Base-by-base conservation (phyloP, 2,888 invertebrate genomes). In the Acanthosepion lycidas region DNA sequence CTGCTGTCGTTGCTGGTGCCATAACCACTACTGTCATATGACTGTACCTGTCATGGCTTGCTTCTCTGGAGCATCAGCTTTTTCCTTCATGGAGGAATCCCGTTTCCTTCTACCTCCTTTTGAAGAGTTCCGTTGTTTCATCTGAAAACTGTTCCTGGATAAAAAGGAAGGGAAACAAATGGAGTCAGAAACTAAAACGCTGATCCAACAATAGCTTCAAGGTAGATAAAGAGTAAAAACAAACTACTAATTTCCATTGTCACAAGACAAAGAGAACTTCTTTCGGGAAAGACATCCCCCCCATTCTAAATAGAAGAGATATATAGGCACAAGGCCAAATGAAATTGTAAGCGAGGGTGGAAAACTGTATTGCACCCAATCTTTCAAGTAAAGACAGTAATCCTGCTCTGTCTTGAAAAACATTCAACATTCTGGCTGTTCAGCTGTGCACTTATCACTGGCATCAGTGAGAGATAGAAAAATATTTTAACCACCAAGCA, bases 71-170 rank as follows among this genome's bases (percentile, higher is more conserved):
- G 78, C 78, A 33, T 78, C 78, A 33, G 78, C 78, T 15, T 78
- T 78, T 33, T 78, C 78, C 18, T n/a, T 78, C 78, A 78, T 12
- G 33, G 78, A 78, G 78, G 78, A 78, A 78, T 78, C 78, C n/a
- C 78, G n/a, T 78, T 78, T 78, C 78, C 78, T 78, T 78, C 78
- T n/a, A 15, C 78, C 78, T 78, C 78, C 78, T 78, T 78, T 78
- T 18, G 78, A 78, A 78, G 78, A 78, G 18, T 15, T n/a, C n/a
- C 78, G 78, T n/a, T n/a, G n/a, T 33, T 78, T 78, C 78, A 78
- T 78, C n/a, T 78, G 78, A 78, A 78, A 78, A 78, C 78, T 78
- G 78, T 78, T 78, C 78, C 78, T 78, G 78, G 18, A 78, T n/a
- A 78, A 78, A 78, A 78, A 78, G n/a, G 78, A n/a, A 78, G 12